A percentile compares a stretch with the other conserved stretches of the same genome.
Conservation (phyloP, 2,797 vertebrate species). For the Cetoscarus ocellatus region DNA sequence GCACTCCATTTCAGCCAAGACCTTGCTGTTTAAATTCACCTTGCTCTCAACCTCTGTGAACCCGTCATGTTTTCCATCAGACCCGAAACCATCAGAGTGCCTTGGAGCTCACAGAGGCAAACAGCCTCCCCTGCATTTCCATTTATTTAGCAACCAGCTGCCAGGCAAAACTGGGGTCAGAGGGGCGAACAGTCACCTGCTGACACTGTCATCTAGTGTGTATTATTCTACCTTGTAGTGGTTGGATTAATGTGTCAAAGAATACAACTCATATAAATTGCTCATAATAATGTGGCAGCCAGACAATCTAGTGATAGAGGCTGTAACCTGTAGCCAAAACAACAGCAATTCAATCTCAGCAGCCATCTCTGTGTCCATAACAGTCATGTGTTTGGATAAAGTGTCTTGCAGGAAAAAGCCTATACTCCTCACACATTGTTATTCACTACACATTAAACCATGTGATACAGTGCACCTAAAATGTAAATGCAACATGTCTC, state of each 20-base stretch:
- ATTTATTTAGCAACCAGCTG: conserved; percentile 78
- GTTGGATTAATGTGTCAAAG: conserved; percentile 56
- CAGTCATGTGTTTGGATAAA: conserved; percentile 18
- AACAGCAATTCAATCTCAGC: conserved; percentile 30
- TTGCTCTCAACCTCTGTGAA: conserved; percentile 76
- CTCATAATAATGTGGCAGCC: conserved; percentile 44
- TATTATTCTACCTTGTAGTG: conserved; percentile 50
- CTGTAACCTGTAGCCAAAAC: conserved; percentile 44
- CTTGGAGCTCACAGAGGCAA: conserved; percentile 59
- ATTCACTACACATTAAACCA: conserved; percentile 32
- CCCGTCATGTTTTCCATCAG: conserved; percentile 79
- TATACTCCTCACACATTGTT: conserved; percentile 31
- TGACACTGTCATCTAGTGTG: conserved; percentile 44
- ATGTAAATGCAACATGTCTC: conserved; percentile 53
- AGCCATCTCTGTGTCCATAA: conserved; percentile 10
- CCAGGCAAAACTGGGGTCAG: conserved; percentile 70
- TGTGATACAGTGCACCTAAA: conserved; percentile 24
- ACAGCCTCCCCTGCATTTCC: conserved; percentile 58
- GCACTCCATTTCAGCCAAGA: conserved; percentile 69
- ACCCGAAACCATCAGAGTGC: conserved; percentile 63
- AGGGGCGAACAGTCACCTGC: conserved; percentile 43
- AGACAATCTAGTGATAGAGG: conserved; percentile 31
- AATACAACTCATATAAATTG: conserved; percentile 47
- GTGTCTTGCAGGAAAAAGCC: conserved; percentile 44
- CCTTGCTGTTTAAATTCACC: conserved; percentile 79